Evolutionary conservation across 1,140 invertebrate species (phyloP).

Genomic region (Penaeus japonicus): DNA sequence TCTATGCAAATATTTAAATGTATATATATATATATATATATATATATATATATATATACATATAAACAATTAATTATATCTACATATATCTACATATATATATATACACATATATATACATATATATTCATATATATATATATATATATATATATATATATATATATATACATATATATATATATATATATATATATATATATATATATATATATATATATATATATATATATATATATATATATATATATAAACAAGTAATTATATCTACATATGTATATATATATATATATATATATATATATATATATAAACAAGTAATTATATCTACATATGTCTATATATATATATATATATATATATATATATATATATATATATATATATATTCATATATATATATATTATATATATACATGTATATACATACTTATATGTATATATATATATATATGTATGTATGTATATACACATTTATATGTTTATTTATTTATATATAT

Average conservation of each 20-base stretch:
- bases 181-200: not conserved
- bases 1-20: not conserved
- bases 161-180: not conserved
- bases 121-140: not conserved
- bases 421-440: not conserved
- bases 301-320: not conserved
- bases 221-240: not conserved
- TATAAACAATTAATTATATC: not conserved
- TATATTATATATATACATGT: not conserved
- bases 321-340: not conserved
- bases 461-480: not conserved
- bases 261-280: not conserved
- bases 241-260: not conserved
- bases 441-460: not conserved
- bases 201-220: not conserved
- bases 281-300: not conserved
- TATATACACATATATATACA: not conserved
- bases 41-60: not conserved
- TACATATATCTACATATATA: not conserved
- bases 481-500: too few relatives aligned
- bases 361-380: not conserved
- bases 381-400: not conserved
- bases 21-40: not conserved
- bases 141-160: slow-evolving; percentile 6
- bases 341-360: not conserved